Base-by-base conservation (phyloP, 1,140 invertebrate genomes). In the Drosophila pandora region DNA sequence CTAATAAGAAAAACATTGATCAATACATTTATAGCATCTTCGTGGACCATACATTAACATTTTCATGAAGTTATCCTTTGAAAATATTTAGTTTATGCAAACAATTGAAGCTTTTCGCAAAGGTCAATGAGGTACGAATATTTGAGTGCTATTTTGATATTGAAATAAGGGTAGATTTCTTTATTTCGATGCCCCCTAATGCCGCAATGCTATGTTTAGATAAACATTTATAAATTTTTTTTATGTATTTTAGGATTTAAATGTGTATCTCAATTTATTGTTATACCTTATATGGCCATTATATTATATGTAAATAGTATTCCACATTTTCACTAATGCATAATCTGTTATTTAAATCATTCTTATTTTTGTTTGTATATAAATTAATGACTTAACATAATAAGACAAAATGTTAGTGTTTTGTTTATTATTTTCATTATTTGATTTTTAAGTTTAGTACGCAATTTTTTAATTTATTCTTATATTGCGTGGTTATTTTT, bases 261-360 rank as follows among this genome's bases (percentile, higher is more conserved):
- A 87, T 74, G 72, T 87, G 65, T 76, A 74, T 76, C 85, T 84
- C 22, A 80, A 78, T 85, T 85, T 85, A 87, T 85, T 85, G 74
- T 85, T 87, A 84, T 81, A 87, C 82, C 77, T 87, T 87, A 85
- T 85, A 85, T 85, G 81, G 82, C 81, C 81, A 67, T 87, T 82
- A 85, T 85, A 80, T 77, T 77, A 68, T 84, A 85, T 85, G 84
- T 85, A 85, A 81, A 81, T 82, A 80, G 79, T 82, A 80, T 81
- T 64, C 63, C 45, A 62, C 58, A 85, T 85, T 76, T 85, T 85
- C 58, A 80, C 82, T 85, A 85, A 85, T 85, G 73, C 71, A 74
- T 74, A 85, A 70, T 84, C 76, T 85, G 81, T 85, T 85, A 85
- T 85, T 84, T 85, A 85, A 85, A 85, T 85, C 81, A 85, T 85